phyloP scores from a whole-genome alignment of 2,888 invertebrate species.

The Clepsis dumicolana region DNA sequence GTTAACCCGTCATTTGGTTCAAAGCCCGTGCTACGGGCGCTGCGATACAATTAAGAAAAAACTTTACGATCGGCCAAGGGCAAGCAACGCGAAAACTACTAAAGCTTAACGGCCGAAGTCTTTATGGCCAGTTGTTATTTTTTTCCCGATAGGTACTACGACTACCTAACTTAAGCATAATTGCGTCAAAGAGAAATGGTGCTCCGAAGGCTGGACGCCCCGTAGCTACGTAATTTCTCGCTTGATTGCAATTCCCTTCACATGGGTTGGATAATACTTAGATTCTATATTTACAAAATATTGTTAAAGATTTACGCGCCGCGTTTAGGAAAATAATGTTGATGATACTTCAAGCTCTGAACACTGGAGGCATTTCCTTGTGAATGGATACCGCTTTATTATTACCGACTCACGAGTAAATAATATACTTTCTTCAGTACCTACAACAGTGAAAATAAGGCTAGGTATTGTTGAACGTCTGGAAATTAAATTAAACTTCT shows the following conservation, averaged over 20 bases:
- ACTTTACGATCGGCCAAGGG: conserved; percentile 77
- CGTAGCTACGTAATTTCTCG: conserved; percentile 20
- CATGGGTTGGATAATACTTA: neutral
- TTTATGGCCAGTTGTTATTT: conserved; percentile 71
- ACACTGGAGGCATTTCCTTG: neutral
- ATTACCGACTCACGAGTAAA: no score
- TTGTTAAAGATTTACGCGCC: conserved; percentile 7
- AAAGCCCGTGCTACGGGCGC: conserved; percentile 24
- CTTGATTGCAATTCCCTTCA: conserved; percentile 6
- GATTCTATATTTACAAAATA: conserved; percentile 1
- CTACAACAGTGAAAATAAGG: no score
- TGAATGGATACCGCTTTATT: neutral
- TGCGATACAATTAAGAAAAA: conserved; percentile 64
- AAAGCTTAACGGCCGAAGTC: conserved; percentile 67
- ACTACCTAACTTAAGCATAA: conserved; percentile 3
- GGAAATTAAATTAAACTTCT: no score
- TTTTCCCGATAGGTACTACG: conserved; percentile 47
- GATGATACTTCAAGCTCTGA: conserved; percentile 10
- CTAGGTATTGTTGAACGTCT: no score
- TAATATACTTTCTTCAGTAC: no score
- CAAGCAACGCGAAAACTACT: conserved; percentile 59
- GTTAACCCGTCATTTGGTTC: conserved; percentile 69
- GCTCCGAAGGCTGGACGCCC: neutral
- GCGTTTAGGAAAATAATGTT: neutral
- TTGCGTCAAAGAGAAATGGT: conserved; percentile 37